A percentile compares a stretch with the other conserved stretches of the same genome.
Conservation (phyloP, 1,140 invertebrate genomes). For the Phenacoccus solenopsis region DNA sequence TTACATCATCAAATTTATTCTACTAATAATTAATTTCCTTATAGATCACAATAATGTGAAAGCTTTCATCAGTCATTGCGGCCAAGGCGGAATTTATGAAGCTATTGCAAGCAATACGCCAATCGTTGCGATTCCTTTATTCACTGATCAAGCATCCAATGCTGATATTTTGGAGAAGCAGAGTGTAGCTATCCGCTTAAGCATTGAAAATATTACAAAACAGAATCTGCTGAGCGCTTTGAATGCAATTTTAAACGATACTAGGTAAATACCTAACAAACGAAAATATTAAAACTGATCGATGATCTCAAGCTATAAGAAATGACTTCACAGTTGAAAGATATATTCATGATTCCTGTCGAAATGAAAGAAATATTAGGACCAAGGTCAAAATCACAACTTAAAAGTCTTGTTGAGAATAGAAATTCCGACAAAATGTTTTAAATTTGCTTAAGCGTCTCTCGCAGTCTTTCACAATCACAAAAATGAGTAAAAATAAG, state of each 20-base stretch:
- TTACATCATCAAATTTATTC: no score
- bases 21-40: not conserved
- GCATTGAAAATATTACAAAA: not conserved
- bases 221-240: not conserved
- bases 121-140: conserved; percentile 37
- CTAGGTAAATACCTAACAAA: conserved; percentile 26
- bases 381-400: no score
- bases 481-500: no score
- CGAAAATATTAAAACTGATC: no score
- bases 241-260: not conserved
- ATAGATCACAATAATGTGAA: conserved; percentile 4
- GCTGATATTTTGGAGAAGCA: not conserved
- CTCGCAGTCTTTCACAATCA: no score
- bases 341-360: no score
- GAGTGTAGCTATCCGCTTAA: not conserved
- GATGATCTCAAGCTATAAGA: no score
- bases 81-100: conserved; percentile 36
- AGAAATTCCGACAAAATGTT: no score
- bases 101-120: conserved; percentile 37
- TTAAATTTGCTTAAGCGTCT: no score
- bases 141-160: conserved; percentile 32
- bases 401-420: no score
- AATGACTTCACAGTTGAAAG: no score
- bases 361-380: no score
- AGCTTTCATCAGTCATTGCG: conserved; percentile 32